Base-by-base conservation (phyloP, 2,113 vertebrate species). In the Paratilapia polleni region DNA sequence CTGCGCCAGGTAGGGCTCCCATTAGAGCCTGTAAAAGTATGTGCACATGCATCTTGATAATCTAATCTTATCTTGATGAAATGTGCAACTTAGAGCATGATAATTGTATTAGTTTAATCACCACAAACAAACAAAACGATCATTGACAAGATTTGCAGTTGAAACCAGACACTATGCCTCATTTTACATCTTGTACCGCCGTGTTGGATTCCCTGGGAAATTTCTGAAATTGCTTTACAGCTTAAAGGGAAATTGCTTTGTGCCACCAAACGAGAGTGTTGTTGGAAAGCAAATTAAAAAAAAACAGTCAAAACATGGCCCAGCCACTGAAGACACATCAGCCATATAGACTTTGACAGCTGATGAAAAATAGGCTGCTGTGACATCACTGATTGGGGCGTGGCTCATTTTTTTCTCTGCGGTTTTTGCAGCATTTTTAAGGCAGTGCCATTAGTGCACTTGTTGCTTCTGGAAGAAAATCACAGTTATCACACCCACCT, bases 1-100 rank as follows among this genome's bases (percentile, higher is more conserved):
- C 82, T 0, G 96, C 96, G 87, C 95, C 96, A 95, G 97, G 98
- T 98, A 96, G 87, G 86, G 1, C 19, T 70, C 15, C 82, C 56
- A 56, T 68, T 8, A 34, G n/a, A 82, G 52, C 43, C 76, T 43
- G 17, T 17, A 1, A 19, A 70, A 79, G 3, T 34, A 60, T 49
- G 17, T 5, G n/a, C 61, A 57, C 60, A 43, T 70, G 20, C 56
- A 77, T 80, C 75, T 54, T 10, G 0, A 73, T 82, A 82, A 89
- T 90, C 60, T 0, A 26, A 60, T 91, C 83, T 63, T 5, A 56
- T 38, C 54, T 9, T 57, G 77, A 89, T 79, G 76, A 80, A 84
- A 84, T 68, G 57, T 68, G 36, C 81, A 66, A 58, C 80, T 62
- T 59, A 28, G n/a, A 78, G 68, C 61, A 59, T 62, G 57, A 76